Base-by-base conservation (phyloP, 64 coral and sea anemone genomes). In the Montipora capricornis region DNA sequence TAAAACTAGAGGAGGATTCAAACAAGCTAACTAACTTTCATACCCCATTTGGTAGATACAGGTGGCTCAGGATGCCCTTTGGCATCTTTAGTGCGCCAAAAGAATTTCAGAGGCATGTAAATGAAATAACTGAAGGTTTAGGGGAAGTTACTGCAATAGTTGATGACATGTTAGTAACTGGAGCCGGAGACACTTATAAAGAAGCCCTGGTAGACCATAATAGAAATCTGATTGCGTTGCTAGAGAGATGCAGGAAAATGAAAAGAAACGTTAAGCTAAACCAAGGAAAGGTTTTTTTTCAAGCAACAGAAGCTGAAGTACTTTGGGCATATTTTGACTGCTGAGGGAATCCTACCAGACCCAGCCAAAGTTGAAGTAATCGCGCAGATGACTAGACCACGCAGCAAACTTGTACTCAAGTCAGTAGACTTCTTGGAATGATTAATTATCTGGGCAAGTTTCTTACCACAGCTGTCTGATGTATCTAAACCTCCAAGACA, bases 101-200 rank as follows among this genome's bases (percentile, higher is more conserved):
- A 64, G 61, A 64, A 64, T 64, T 64, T 64, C 61, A 64, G 61
- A 16, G 61, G 14, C 61, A 64, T 16, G 11, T 64, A 14, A 12
- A 64, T 15, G 61, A 64, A 64, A 17, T 64, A 11, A 64, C 2
- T 64, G 61, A 64, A 64, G 61, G 61, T 15, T 1, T 64, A 15
- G 15, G 13, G 14, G 61, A 12, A 64, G 61, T 64, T 14, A 64
- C 61, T 64, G 61, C 61, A 11, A 64, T 64, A 64, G 61, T 12
- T 64, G 61, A 64, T 64, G 61, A 64, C 61, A 44, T 47, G 14
- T 78, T 78, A 78, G 45, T 48, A 78, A 78, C 75, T 47, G 75
- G 75, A 78, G 45, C 46, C 5, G 75, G 75, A 48, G 26, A 78
- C 26, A 78, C 75, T 6, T 44, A 78, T 78, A 22, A 78, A 48